Percentiles rank a stretch among this genome's conserved stretches.
Evolutionary conservation across 2,888 invertebrate species (phyloP).

Genomic region (Toxonevra muliebris): DNA sequence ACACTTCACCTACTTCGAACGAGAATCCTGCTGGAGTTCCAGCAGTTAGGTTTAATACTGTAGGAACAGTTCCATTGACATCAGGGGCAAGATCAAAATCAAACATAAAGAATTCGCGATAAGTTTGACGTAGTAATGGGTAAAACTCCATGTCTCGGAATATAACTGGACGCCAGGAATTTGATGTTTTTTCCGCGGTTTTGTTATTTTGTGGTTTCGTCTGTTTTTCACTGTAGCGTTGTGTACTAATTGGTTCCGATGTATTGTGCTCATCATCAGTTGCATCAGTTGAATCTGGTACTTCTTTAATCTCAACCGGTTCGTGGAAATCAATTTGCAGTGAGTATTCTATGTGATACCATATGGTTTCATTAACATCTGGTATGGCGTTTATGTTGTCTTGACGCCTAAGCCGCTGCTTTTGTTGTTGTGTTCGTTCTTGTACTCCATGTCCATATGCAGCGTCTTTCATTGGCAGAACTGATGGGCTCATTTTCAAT

Average conservation of each 20-base stretch:
- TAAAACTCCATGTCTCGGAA: constrained; percentile 58
- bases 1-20: constrained; percentile 75
- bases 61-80: constrained; percentile 72
- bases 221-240: background rate
- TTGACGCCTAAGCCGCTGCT: constrained; percentile 3
- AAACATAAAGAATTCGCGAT: constrained; percentile 79
- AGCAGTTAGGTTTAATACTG: constrained; percentile 74
- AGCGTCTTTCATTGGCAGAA: constrained; percentile 30
- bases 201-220: background rate
- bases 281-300: background rate
- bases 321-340: constrained; percentile 55
- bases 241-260: background rate
- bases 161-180: constrained; percentile 48
- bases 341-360: constrained; percentile 48
- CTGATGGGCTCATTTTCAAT: constrained; percentile 25
- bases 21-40: constrained; percentile 72
- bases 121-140: constrained; percentile 70
- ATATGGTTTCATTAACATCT: constrained; percentile 30
- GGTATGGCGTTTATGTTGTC: background rate
- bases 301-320: constrained; percentile 26
- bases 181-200: background rate
- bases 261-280: background rate
- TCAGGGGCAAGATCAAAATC: constrained; percentile 76
- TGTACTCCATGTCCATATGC: constrained; percentile 30
- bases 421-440: constrained; percentile 19